phyloP scores from a whole-genome alignment of 2,888 invertebrate species.

The Lasioglossum malachurum region DNA sequence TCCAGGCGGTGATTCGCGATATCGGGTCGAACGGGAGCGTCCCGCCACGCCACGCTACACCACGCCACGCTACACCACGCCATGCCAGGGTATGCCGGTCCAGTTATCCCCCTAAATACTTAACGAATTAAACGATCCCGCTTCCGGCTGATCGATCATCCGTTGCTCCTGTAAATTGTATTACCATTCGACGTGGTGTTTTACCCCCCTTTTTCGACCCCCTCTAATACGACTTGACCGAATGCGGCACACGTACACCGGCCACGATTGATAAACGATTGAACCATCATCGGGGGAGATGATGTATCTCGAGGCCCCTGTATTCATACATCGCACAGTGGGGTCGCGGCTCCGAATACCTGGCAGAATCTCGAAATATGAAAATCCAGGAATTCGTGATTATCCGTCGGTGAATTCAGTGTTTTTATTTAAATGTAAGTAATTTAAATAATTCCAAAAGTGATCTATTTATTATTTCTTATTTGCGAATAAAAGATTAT shows the following conservation, averaged over 20 bases:
- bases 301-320: slow-evolving; percentile 28
- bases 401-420: no score
- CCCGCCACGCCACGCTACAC: not conserved
- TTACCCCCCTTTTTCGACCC: slow-evolving; percentile 3
- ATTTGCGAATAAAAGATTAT: no score
- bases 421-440: no score
- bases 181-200: slow-evolving; percentile 35
- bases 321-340: not conserved
- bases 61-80: not conserved
- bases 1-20: slow-evolving; percentile 36
- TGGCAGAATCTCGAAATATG: no score
- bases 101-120: slow-evolving; percentile 45
- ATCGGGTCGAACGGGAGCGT: not conserved
- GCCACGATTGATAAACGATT: slow-evolving; percentile 60
- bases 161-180: slow-evolving; percentile 43
- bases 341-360: no score
- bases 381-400: no score
- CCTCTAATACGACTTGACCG: slow-evolving; percentile 51
- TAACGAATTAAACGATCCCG: slow-evolving; percentile 51
- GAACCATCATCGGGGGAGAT: slow-evolving; percentile 48
- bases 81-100: not conserved
- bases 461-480: no score
- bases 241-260: slow-evolving; percentile 27
- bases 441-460: no score
- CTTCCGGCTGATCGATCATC: slow-evolving; percentile 39